Evolutionary conservation across 2,797 vertebrate species (phyloP), one percentile per base, ranked within the genome.

Genomic region (Anableps anableps): DNA sequence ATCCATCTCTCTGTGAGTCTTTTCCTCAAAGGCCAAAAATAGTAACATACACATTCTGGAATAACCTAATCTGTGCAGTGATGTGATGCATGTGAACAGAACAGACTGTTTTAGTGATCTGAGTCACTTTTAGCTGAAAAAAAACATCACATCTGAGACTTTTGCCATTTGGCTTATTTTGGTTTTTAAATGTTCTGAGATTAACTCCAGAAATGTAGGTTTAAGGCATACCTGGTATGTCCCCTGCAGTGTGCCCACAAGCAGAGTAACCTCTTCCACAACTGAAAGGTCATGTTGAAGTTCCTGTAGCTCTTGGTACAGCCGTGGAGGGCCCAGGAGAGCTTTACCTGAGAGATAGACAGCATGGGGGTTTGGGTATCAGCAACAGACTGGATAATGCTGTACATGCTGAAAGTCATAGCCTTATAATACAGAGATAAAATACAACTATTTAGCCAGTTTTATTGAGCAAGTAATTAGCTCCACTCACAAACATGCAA

Each of bases 251-350:
- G 97, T 98, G 82, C 98, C 97, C 91, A 99, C 95, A 0, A 99
- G 96, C 9, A 97, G 95, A 0, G 97, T 98, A 85, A 99, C 98
- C 90, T 99, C 97, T 82, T 98, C 97, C 83, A 99, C 98, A 58
- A 99, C 97, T 0, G 96, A 97, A 81, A 99, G 95, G 91, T 99
- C 98, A 60, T 98, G 97, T 78, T 99, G 98, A 29, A 99, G 94
- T 74, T 98, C 98, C 94, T 98, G 97, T 31, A 99, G 97, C 89
- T 99, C 98, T 92, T 99, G 97, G 95, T 97, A 99, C 51, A 99
- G 97, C n/a, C 97, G 96, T 0, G 98, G 97, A 0, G 98, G 98
- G 1, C 98, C 98, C 89, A 99, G 91, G 80, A 97, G 95, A 11
- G 96, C 95, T 92, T 97, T 99, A 80, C 95, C 96, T 96, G 68